phyloP scores from a whole-genome alignment of 1,140 invertebrate genomes.

The Eupristina koningsbergeri region DNA sequence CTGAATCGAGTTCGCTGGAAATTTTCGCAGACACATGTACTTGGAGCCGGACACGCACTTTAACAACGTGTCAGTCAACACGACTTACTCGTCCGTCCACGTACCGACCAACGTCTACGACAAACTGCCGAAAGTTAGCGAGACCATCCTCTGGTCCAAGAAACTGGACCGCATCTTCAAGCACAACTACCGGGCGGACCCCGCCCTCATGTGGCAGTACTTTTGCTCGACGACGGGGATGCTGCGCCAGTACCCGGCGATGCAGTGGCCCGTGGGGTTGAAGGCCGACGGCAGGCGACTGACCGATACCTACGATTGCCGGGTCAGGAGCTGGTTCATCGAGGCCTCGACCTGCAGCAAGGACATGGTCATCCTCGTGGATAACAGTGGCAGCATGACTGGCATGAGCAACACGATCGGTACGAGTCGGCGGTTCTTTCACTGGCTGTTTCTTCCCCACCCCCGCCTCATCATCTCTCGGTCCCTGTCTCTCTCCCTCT shows the following conservation, averaged over 20 bases:
- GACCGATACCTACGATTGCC: slow-evolving; percentile 86
- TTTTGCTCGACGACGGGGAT: slow-evolving; percentile 95
- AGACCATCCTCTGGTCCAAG: slow-evolving; percentile 90
- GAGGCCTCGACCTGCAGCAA: slow-evolving; percentile 98
- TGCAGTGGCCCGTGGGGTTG: slow-evolving; percentile 68
- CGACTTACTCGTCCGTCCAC: slow-evolving; percentile 88
- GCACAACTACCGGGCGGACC: slow-evolving; percentile 89
- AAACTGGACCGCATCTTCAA: slow-evolving; percentile 87
- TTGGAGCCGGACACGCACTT: slow-evolving; percentile 86
- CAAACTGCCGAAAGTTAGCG: slow-evolving; percentile 77
- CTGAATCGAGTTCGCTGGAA: not conserved
- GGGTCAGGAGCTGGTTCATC: slow-evolving; percentile 94
- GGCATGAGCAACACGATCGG: slow-evolving; percentile 86
- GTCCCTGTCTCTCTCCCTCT: not conserved
- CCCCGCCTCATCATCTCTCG: too few relatives aligned
- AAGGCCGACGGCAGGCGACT: slow-evolving; percentile 68
- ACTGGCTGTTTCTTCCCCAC: too few relatives aligned
- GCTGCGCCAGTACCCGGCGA: slow-evolving; percentile 89
- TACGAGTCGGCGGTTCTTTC: slow-evolving; percentile 38
- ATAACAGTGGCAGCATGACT: slow-evolving; percentile 97
- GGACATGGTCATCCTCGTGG: slow-evolving; percentile 96
- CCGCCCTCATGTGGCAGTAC: slow-evolving; percentile 94
- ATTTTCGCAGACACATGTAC: slow-evolving; percentile 69
- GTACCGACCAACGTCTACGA: slow-evolving; percentile 96
- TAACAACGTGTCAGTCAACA: slow-evolving; percentile 88